Percentiles rank a stretch among this genome's conserved stretches.
Conservation (phyloP, 2,113 vertebrate species). For the Dasyornis broadbenti region DNA sequence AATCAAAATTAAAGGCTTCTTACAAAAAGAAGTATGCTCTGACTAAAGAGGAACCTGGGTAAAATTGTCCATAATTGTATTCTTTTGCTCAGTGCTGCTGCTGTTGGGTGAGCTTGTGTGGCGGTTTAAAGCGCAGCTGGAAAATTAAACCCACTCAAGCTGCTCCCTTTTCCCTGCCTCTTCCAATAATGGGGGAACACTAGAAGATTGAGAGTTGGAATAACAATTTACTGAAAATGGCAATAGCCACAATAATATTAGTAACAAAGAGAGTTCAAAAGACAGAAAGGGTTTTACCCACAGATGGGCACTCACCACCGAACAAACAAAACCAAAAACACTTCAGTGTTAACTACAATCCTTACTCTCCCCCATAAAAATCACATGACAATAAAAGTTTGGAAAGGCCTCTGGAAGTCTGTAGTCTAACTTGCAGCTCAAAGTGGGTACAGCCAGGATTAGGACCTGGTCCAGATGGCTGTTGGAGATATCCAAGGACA, state of each 20-base stretch:
- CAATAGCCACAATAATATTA: not conserved
- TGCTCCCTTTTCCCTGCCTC: not conserved
- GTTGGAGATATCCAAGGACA: not conserved
- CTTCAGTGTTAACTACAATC: not conserved
- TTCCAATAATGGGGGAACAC: not conserved
- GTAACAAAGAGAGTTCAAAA: not conserved
- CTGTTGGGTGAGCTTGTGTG: not conserved
- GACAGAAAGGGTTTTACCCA: not conserved
- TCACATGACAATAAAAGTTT: not conserved
- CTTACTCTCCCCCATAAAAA: not conserved
- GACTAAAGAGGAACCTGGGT: not conserved
- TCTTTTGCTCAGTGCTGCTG: not conserved
- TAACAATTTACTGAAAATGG: not conserved
- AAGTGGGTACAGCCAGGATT: not conserved
- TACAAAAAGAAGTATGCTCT: not conserved
- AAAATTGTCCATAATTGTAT: not conserved
- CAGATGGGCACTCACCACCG: rapidly evolving
- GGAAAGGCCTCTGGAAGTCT: not conserved
- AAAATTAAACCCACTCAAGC: not conserved
- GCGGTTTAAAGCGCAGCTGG: not conserved
- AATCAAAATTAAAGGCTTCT: conserved; percentile 52
- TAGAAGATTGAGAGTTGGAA: not conserved
- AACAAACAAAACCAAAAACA: not conserved
- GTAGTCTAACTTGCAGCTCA: not conserved
- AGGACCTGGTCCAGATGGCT: not conserved